phyloP scores from a whole-genome alignment of 2,888 invertebrate genomes.

The Acanthosepion lycidas region DNA sequence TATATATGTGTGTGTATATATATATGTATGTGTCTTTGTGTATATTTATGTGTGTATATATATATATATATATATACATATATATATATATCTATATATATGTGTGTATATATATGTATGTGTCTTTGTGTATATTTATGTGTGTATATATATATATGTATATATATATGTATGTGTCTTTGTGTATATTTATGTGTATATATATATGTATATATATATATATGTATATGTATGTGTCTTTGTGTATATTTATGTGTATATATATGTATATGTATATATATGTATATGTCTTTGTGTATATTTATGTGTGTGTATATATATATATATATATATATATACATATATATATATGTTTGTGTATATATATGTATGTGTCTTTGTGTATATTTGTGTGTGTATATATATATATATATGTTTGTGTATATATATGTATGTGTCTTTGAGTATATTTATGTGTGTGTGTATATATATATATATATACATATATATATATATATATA shows the following conservation, averaged over 20 bases:
- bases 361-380: background rate
- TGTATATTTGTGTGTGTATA: background rate
- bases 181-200: no score
- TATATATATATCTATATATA: slow-evolving; percentile 46
- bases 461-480: background rate
- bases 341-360: background rate
- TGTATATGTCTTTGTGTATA: background rate
- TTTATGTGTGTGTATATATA: background rate
- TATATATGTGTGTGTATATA: background rate
- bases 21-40: slow-evolving; percentile 47
- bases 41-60: background rate
- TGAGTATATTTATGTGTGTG: background rate
- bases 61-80: slow-evolving; percentile 38
- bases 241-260: background rate
- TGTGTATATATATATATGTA: no score
- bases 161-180: no score
- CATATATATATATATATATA: background rate
- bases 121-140: background rate
- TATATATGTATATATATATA: background rate
- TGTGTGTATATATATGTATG: background rate
- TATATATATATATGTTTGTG: background rate
- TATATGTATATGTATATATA: background rate
- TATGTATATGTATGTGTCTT: background rate
- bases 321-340: background rate
- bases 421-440: background rate